Evolutionary conservation across 1,140 invertebrate genomes (phyloP).

Genomic region (Steinernema khuongi): DNA sequence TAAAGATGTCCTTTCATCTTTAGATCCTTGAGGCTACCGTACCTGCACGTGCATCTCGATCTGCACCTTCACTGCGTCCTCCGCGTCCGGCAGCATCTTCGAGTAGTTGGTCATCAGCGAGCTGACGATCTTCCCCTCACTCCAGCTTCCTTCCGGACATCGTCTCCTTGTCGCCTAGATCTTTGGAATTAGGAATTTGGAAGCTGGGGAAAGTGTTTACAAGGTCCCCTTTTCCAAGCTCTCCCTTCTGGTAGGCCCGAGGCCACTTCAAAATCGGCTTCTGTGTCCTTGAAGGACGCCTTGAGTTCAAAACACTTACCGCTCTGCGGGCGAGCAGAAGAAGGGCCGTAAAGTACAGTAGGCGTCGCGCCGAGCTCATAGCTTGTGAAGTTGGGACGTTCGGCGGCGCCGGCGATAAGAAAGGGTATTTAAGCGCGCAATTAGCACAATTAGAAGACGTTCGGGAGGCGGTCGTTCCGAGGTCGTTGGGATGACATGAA

Average conservation of each 20-base stretch:
- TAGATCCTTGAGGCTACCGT: background rate
- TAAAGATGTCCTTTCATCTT: conserved; percentile 23
- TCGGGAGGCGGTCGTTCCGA: conserved; percentile 7
- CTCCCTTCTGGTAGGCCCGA: no score
- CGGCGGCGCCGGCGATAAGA: background rate
- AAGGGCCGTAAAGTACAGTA: conserved; percentile 5
- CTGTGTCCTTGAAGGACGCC: no score
- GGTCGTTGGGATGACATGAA: conserved; percentile 11
- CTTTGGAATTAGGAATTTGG: background rate
- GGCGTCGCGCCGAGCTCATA: background rate
- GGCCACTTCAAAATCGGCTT: no score
- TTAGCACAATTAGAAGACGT: conserved; percentile 3
- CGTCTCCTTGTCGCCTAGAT: background rate
- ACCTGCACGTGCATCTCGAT: conserved; percentile 55
- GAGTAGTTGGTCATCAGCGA: conserved; percentile 53
- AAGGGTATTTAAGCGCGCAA: background rate
- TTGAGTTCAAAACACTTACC: conserved; percentile 14
- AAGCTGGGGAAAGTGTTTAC: no score
- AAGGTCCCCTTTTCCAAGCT: no score
- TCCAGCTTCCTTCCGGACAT: conserved; percentile 51
- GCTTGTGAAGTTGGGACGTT: background rate
- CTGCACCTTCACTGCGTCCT: conserved; percentile 50
- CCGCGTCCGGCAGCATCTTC: conserved; percentile 53
- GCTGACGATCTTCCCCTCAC: conserved; percentile 48
- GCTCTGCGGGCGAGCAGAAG: background rate